Conservation (phyloP, 2,888 invertebrate genomes). For the Spilosoma lubricipeda region DNA sequence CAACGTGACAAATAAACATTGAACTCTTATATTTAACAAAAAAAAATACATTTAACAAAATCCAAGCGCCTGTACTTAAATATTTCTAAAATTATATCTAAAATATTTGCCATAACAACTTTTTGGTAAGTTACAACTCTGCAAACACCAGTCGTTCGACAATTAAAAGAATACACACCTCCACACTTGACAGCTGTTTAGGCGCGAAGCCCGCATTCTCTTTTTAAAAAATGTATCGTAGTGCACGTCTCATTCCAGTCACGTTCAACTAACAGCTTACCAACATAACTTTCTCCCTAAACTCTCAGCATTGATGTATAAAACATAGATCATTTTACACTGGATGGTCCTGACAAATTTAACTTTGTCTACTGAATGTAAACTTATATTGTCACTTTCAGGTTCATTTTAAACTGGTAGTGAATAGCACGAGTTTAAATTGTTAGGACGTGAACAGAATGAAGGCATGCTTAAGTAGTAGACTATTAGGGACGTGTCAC, state of each 20-base stretch:
- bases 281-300: constrained; percentile 55
- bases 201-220: constrained; percentile 75
- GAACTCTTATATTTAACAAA: no score
- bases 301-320: constrained; percentile 28
- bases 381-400: constrained; percentile 19
- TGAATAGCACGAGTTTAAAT: constrained; percentile 52
- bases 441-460: constrained; percentile 56
- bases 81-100: not conserved
- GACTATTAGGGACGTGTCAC: constrained; percentile 41
- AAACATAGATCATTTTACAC: constrained; percentile 31
- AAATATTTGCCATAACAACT: not conserved
- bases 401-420: constrained; percentile 32
- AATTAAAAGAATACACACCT: constrained; percentile 57
- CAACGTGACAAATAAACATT: no score
- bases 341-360: constrained; percentile 48
- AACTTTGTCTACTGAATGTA: constrained; percentile 40
- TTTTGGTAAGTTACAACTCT: constrained; percentile 32
- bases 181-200: constrained; percentile 73
- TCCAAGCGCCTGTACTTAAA: not conserved
- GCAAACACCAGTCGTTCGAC: constrained; percentile 51
- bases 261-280: constrained; percentile 62
- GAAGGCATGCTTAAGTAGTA: constrained; percentile 41
- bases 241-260: constrained; percentile 65
- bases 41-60: not conserved
- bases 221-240: constrained; percentile 63